phyloP scores from a whole-genome alignment of 2,888 invertebrate genomes.

The Onthophagus sagittarius region DNA sequence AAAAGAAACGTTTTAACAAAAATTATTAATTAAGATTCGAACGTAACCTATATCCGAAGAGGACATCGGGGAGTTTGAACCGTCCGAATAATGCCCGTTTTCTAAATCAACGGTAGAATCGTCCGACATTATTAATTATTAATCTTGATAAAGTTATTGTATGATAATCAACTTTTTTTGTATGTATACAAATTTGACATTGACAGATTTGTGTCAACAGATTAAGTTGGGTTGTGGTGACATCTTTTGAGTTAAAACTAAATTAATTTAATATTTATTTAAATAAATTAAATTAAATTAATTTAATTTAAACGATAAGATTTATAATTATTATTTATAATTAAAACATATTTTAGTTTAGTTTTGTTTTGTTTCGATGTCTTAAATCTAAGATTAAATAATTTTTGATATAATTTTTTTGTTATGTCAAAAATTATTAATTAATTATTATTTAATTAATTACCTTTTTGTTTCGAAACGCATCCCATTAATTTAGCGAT shows the following conservation, averaged over 20 bases:
- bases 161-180: neutral
- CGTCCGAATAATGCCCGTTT: slow-evolving; percentile 16
- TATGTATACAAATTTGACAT: neutral
- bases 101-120: slow-evolving; percentile 13
- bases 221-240: too few species aligned
- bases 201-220: neutral
- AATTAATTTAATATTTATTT: too few species aligned
- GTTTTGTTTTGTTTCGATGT: too few species aligned
- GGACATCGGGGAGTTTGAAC: slow-evolving; percentile 16
- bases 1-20: neutral
- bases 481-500: neutral
- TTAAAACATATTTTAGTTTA: too few species aligned
- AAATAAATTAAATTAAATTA: too few species aligned
- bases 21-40: neutral
- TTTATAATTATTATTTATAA: too few species aligned
- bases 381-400: too few species aligned
- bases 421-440: neutral
- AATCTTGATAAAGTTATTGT: too few species aligned
- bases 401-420: too few species aligned
- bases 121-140: too few species aligned
- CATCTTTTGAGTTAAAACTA: too few species aligned
- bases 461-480: neutral
- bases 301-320: too few species aligned
- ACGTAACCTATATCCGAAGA: slow-evolving; percentile 21
- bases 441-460: neutral